Evolutionary conservation across 2,113 vertebrate genomes (phyloP).

Genomic region (Meles meles): DNA sequence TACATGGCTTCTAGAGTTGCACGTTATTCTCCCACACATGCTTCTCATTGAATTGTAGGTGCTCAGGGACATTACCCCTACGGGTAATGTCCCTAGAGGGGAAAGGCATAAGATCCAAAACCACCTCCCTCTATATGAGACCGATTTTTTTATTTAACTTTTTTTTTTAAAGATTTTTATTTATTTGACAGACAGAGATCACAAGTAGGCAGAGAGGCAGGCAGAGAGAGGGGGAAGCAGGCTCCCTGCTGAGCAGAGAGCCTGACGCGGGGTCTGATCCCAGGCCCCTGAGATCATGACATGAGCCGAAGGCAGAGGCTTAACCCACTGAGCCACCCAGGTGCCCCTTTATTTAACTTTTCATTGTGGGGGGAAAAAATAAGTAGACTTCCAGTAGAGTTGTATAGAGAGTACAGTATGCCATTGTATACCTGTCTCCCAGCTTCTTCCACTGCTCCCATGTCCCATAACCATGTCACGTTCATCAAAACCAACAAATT

Average conservation of each 20-base stretch:
- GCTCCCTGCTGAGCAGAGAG: too few species aligned
- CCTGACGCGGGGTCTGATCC: too few species aligned
- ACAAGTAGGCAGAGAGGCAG: too few species aligned
- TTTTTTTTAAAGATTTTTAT: too few species aligned
- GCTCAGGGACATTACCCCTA: too few species aligned
- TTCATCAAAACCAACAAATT: background rate
- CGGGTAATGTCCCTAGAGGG: background rate
- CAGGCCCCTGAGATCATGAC: too few species aligned
- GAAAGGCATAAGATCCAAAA: background rate
- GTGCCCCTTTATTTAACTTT: background rate
- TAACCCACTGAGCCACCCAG: too few species aligned
- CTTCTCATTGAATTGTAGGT: fast-evolving
- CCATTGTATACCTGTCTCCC: background rate
- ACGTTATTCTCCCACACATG: fast-evolving
- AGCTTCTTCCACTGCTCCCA: too few species aligned
- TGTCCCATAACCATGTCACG: background rate
- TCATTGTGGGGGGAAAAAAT: background rate
- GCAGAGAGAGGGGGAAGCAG: too few species aligned
- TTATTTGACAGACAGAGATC: too few species aligned
- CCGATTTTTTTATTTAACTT: background rate
- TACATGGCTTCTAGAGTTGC: background rate
- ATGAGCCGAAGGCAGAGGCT: too few species aligned
- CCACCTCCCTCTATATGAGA: background rate
- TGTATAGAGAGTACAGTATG: background rate
- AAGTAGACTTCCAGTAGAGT: background rate